Base-by-base conservation (phyloP, 2,888 invertebrate species). In the Rutpela maculata region DNA sequence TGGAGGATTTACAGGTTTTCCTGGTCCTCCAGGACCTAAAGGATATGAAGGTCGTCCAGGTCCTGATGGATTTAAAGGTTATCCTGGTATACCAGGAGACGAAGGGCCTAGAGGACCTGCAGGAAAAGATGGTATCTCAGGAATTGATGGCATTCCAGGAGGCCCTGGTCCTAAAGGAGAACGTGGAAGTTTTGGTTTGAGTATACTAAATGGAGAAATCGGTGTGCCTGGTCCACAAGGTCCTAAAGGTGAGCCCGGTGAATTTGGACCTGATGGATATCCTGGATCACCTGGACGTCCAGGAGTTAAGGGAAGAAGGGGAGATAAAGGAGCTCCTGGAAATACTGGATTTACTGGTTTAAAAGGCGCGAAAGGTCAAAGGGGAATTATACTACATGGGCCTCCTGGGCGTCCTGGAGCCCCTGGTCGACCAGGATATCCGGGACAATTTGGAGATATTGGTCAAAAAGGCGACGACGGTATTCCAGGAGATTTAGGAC, bases 31-130 rank as follows among this genome's bases (percentile, higher is more conserved):
- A 50, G 90, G 89, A 63, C 78, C 83, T 35, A 82, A 82, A 62
- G 72, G 72, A 17, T 3, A 17, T 57, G 86, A 86, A 10, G 87
- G 91, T 75, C 59, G 87, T 3, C 73, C 78, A 12, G 95, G 95
- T 22, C 88, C 90, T 0, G 83, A 88, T 35, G 96, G 96, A 17
- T 87, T 90, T 11, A 95, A 94, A 88, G 96, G 96, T 6, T 91
- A 92, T 80, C 89, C 91, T 0, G 96, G 96, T 43, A 88, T 92
- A 65, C 91, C 91, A 26, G 96, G 96, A 57, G 91, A 92, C 76
- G 89, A 90, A 74, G 96, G 96, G 17, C 92, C 91, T 0, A 90
- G 88, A 55, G 96, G 96, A 66, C 87, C 88, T 4, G 68, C 87
- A 0, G 90, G 90, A 26, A 77, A 73, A 35, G 82, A 86, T 0